Percentiles rank a stretch among this genome's conserved stretches.
These are phyloP conservation scores for rabbit (Oryctolagus cuniculus) DNA, from an alignment of 2,113 vertebrate genomes.

Conservation along the genomic window DNA sequence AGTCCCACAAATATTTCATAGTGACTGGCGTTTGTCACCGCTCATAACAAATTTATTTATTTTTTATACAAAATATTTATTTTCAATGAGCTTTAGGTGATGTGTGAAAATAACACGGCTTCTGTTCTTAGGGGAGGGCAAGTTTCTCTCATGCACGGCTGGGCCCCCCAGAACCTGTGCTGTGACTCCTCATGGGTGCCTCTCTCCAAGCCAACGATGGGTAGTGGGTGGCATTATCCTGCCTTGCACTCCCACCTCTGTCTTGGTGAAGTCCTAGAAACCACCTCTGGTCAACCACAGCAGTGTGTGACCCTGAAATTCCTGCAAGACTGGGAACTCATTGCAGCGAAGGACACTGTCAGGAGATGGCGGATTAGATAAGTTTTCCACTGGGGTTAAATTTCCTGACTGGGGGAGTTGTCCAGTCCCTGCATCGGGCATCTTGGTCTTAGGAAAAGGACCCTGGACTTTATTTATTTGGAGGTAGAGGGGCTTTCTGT, in stretches of 20 bases:
- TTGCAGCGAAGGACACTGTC: accelerated
- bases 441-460: not conserved
- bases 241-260: not conserved
- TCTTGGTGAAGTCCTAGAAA: not conserved
- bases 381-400: not conserved
- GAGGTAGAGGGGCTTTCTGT: not conserved
- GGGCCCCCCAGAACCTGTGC: not conserved
- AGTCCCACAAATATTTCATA: not conserved
- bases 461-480: not conserved
- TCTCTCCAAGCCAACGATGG: not conserved
- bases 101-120: not conserved
- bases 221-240: accelerated
- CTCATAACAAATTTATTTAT: no score
- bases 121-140: not conserved
- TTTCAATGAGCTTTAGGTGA: not conserved
- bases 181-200: not conserved
- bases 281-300: not conserved
- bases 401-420: not conserved
- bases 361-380: not conserved
- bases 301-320: not conserved
- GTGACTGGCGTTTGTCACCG: no score
- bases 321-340: accelerated
- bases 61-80: not conserved
- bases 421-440: not conserved
- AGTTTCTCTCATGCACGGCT: no score